Conservation (phyloP, 2,888 invertebrate species). For the Lagria hirta region DNA sequence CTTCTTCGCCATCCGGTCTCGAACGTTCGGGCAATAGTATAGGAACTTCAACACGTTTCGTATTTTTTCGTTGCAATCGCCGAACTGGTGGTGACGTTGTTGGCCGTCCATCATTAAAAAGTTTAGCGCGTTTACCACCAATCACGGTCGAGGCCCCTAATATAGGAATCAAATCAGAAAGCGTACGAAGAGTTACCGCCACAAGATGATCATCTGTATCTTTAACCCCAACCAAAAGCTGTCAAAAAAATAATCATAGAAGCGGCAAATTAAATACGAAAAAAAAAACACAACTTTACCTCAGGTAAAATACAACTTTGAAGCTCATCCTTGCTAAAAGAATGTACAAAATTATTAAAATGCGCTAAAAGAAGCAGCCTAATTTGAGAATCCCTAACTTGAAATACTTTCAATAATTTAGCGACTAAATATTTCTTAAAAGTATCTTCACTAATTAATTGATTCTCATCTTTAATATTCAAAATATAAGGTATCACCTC, state of each 20-base stretch:
- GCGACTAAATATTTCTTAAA: conserved; percentile 77
- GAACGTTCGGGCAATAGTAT: conserved; percentile 69
- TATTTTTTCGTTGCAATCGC: conserved; percentile 26
- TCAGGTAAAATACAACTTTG: conserved; percentile 80
- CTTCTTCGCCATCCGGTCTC: conserved; percentile 83
- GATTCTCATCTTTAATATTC: conserved; percentile 67
- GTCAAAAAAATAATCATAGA: conserved; percentile 46
- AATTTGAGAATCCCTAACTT: conserved; percentile 82
- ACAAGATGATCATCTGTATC: conserved; percentile 84
- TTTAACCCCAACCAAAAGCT: conserved; percentile 82
- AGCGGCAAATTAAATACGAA: background rate
- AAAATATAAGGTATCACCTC: conserved; percentile 71
- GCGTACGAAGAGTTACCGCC: conserved; percentile 73
- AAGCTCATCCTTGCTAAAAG: conserved; percentile 76
- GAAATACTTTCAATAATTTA: conserved; percentile 76
- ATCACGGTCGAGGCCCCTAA: conserved; percentile 84
- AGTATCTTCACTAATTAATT: conserved; percentile 61
- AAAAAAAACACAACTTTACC: conserved; percentile 56
- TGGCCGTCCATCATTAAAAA: conserved; percentile 86
- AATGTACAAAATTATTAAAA: conserved; percentile 73
- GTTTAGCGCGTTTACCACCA: conserved; percentile 75
- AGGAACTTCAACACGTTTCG: conserved; percentile 30
- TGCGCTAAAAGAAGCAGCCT: conserved; percentile 76
- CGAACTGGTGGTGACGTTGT: conserved; percentile 46
- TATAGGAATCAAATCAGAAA: conserved; percentile 83